Base-by-base conservation (phyloP, 2,797 vertebrate genomes). In the Peromyscus attwateri region DNA sequence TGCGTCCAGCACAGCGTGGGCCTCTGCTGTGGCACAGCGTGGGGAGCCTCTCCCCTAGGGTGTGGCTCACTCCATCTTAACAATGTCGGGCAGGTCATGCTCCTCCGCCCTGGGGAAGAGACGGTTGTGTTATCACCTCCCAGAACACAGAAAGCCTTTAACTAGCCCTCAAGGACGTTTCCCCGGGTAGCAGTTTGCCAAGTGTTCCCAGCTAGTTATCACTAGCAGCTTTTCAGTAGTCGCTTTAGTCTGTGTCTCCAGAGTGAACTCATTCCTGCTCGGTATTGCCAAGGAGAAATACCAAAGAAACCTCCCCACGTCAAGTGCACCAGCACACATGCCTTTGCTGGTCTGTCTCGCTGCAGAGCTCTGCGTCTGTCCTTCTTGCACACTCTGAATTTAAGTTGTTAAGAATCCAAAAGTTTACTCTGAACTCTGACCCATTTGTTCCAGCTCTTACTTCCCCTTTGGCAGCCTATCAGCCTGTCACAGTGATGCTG, bases 141-240 rank as follows among this genome's bases (percentile, higher is more conserved):
- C 55, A 46, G 5, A 84, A 9, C 31, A 68, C 0, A 21, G 34
- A 31, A 5, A 17, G 3, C 7, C 23, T 79, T 80, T 21, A 91
- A 91, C 60, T 27, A 60, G n/a, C 66, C 89, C 43, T 40, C n/a
- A 88, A 88, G 89, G 21, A 79, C 21, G 79, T 64, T 95, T 94
- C 46, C 46, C 80, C 40, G 49, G 8, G 76, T 79, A 55, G 49
- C 16, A 37, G 19, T 80, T 75, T 96, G 34, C 92, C 62, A 92
- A 81, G 64, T 76, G 1, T 27, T 71, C 43, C 43, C 68, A 55
- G 52, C 76, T 87, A 62, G 62, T 1, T 52, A 43, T 52, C 43
- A n/a, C 21, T 5, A 23, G 43, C 31, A 52, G 83, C 64, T 87
- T 46, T 25, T 68, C 52, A 34, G 31, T 3, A 11, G 27, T 21